A percentile compares a stretch with the other conserved stretches of the same genome.
These are phyloP conservation scores for Eciton burchellii DNA, from an alignment of 1,140 invertebrate species.

Conservation along the genomic window DNA sequence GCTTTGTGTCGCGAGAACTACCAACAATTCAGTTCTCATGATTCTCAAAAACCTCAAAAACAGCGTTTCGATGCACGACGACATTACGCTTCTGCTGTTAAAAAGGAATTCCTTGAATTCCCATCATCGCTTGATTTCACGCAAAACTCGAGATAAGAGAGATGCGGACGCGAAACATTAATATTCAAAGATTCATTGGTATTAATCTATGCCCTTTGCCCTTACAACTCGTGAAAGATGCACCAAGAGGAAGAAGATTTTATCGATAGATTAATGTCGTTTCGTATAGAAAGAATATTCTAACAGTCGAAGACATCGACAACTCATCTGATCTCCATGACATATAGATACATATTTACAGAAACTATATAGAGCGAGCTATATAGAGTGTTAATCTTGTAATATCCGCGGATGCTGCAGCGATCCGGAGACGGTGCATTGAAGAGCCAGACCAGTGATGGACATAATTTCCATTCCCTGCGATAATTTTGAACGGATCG, in stretches of 20 bases:
- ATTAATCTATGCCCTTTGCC: not conserved
- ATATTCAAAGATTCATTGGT: slow-evolving; percentile 32
- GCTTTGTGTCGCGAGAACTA: too few relatives aligned
- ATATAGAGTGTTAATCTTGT: not conserved
- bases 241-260: not conserved
- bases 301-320: slow-evolving; percentile 24
- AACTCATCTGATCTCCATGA: not conserved
- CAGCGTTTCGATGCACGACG: not conserved
- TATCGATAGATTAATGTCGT: slow-evolving; percentile 29
- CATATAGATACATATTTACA: slow-evolving; percentile 47
- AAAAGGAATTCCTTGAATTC: slow-evolving; percentile 21
- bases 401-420: slow-evolving; percentile 24
- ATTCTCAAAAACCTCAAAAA: not conserved
- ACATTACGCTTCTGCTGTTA: not conserved
- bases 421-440: slow-evolving; percentile 21
- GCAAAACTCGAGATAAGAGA: slow-evolving; percentile 28
- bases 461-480: slow-evolving; percentile 49
- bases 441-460: slow-evolving; percentile 43
- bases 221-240: not conserved
- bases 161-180: slow-evolving; percentile 1
- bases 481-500: slow-evolving; percentile 31
- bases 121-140: slow-evolving; percentile 26
- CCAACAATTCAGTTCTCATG: too few relatives aligned
- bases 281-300: slow-evolving; percentile 12
- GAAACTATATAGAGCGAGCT: slow-evolving; percentile 13